Evolutionary conservation across 2,797 vertebrate genomes (phyloP), one percentile per base, ranked within the genome.

Genomic region (Serranus cabrilla): DNA sequence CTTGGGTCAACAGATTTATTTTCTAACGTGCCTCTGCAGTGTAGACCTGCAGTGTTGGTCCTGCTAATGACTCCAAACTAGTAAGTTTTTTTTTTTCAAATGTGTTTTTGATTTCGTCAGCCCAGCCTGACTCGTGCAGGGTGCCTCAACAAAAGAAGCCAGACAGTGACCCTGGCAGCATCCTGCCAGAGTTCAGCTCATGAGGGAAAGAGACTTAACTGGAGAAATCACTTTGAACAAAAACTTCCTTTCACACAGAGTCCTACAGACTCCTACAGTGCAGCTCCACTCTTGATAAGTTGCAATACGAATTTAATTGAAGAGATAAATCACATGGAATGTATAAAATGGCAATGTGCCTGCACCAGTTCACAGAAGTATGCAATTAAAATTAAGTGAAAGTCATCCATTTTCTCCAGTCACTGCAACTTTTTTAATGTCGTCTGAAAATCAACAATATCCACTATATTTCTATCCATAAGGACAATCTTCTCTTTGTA

Each of bases 301-400:
- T 18, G 18, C 52, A 21, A 5, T 40, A 42, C 0, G 0, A 3
- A 57, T 39, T 70, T 58, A 79, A 76, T 70, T 62, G 60, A 62
- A 74, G 40, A 47, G 45, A 76, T 58, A 60, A 73, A 76, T 82
- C 59, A 69, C 37, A 43, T 20, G 21, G 31, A 70, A 61, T 57
- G 46, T 39, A 5, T 45, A 25, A 72, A 67, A 69, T 25, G 52
- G 47, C 42, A 63, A 31, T 2, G 37, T 45, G 49, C 23, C 76
- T 49, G 51, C 56, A 71, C 13, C 51, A 23, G 21, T 63, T 74
- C 65, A 66, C 12, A 57, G 39, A 61, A 4, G 20, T 27, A 23
- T 51, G 51, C 50, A 61, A 63, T 74, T 46, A 46, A 34, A 55
- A 37, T 56, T 0, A 34, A 61, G 56, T 34, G n/a, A 63, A 42